Base-by-base conservation (phyloP, 2,888 invertebrate species). In the Ceramica pisi region DNA sequence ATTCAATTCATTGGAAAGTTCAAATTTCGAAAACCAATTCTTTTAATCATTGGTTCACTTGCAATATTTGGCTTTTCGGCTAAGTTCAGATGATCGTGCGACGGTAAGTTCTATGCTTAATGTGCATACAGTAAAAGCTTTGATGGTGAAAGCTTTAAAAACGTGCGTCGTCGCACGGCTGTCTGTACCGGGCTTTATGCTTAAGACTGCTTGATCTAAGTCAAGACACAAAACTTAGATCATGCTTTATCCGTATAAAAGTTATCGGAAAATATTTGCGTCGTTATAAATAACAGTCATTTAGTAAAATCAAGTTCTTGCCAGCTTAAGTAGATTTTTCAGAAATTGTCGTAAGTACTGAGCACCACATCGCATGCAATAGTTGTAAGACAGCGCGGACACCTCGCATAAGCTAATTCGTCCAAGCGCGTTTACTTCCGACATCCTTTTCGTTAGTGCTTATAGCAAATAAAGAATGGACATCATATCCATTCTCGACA, bases 21-120 rank as follows among this genome's bases (percentile, higher is more conserved):
- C 0, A 9, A 35, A 68, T n/a, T 48, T 23, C 0, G 44, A n/a
- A 51, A 75, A 19, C n/a, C 10, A 26, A 23, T 6, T 26, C 23
- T 44, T 63, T 16, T 44, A 7, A 12, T 14, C 5, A 55, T 56
- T 61, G 48, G n/a, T 65, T 62, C 48, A 78, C 78, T 62, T 65
- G 78, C 70, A 64, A 81, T 72, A 72, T 78, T 82, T 82, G 67
- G 79, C 79, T 79, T 79, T 59, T 62, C 6, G 65, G 21, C 56
- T 64, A 2, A 10, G 44, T 78, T 67, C 26, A 67, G 48, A 56
- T 65, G 53, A 14, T 59, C 31, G 31, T 57, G 26, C 8, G 61
- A 65, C 19, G 63, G 73, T 79, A 41, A 79, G 64, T 56, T 19
- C 3, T 61, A 16, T 31, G 75, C 38, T 53, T 78, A 16, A 35